A percentile compares a stretch with the other conserved stretches of the same genome.
phyloP scores from a whole-genome alignment of 2,113 vertebrate genomes.

The Acanthochromis polyacanthus region DNA sequence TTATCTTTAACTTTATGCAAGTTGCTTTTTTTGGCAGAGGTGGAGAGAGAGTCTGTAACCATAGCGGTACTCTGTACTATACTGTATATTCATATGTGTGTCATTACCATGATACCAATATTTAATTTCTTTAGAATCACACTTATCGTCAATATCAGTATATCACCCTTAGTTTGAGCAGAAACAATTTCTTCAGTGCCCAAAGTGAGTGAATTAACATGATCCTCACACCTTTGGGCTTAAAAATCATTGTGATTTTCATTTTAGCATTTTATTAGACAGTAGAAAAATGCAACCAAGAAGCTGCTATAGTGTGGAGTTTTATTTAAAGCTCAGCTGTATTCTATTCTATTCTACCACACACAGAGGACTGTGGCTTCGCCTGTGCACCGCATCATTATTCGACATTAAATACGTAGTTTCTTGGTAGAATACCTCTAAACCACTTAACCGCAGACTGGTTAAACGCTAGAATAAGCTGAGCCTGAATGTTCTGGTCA shows the following conservation, averaged over 20 bases:
- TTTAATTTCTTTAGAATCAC: too few relatives aligned
- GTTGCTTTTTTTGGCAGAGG: too few relatives aligned
- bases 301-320: not conserved
- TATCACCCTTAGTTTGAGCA: too few relatives aligned
- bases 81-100: too few relatives aligned
- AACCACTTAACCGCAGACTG: conserved; percentile 22
- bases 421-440: not conserved
- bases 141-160: too few relatives aligned
- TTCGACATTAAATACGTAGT: not conserved
- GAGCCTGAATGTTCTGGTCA: conserved; percentile 27
- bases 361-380: conserved; percentile 14
- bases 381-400: conserved; percentile 9
- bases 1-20: too few relatives aligned
- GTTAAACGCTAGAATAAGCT: conserved; percentile 23
- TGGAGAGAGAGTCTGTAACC: too few relatives aligned
- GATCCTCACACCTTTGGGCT: not conserved
- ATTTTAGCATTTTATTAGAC: not conserved
- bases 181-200: too few relatives aligned
- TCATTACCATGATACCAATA: too few relatives aligned
- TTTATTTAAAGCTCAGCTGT: not conserved
- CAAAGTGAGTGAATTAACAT: too few relatives aligned
- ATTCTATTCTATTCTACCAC: conserved; percentile 15
- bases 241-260: not conserved
- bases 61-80: too few relatives aligned
- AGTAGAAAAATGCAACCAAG: not conserved